These are phyloP conservation scores for Pelusios castaneus DNA, from an alignment of 2,113 vertebrate species.

Conservation along the genomic window DNA sequence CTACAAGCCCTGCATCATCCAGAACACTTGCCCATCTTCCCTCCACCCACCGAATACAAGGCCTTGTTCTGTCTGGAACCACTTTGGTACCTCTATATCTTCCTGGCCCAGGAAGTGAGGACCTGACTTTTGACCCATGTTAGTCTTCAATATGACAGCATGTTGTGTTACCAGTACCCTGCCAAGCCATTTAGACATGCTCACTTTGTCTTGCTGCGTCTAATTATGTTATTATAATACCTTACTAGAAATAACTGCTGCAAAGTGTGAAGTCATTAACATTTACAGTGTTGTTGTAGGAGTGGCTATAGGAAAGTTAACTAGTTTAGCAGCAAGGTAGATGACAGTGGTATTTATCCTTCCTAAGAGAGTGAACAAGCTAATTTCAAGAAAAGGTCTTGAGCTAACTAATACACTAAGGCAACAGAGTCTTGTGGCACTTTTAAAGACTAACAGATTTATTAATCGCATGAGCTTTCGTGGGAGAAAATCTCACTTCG, in stretches of 20 bases:
- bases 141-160: background rate
- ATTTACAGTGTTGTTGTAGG: background rate
- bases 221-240: rapidly evolving
- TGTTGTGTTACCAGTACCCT: rapidly evolving
- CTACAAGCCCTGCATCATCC: background rate
- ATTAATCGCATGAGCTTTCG: too few species aligned
- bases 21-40: background rate
- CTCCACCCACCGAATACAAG: background rate
- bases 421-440: too few species aligned
- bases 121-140: background rate
- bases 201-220: background rate
- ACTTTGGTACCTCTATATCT: background rate
- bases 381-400: conserved; percentile 14
- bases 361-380: background rate
- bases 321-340: background rate
- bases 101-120: background rate
- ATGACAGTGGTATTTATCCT: background rate
- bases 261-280: background rate
- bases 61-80: background rate
- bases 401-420: conserved; percentile 2
- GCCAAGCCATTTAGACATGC: background rate
- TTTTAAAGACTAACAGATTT: too few species aligned
- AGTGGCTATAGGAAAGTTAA: background rate
- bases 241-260: background rate
- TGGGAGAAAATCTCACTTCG: too few species aligned